These are phyloP conservation scores for Caenorhabditis sp. DNA, from an alignment of 2,888 invertebrate species.

Conservation along the genomic window DNA sequence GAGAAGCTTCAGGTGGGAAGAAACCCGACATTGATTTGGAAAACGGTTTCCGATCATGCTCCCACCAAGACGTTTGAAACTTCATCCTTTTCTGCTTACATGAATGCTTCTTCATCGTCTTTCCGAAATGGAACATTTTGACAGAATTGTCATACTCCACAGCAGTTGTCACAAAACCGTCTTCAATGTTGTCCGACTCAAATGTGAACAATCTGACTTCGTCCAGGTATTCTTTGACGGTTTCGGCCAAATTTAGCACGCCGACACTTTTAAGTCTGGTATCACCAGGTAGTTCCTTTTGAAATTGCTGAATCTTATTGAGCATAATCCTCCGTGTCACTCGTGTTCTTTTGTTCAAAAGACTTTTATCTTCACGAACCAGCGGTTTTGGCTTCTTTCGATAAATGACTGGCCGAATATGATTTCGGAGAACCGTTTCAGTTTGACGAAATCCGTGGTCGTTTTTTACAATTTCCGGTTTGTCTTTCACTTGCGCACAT, in stretches of 20 bases:
- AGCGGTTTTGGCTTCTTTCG: background rate
- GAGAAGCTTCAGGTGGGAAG: background rate
- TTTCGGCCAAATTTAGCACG: background rate
- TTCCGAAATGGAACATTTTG: conserved; percentile 32
- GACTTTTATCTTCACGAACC: background rate
- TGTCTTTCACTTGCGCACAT: no score
- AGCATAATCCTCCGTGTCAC: conserved; percentile 3
- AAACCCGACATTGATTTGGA: background rate
- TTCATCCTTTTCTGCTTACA: conserved; percentile 35
- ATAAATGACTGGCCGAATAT: background rate
- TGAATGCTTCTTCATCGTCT: conserved; percentile 31
- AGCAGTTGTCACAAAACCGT: conserved; percentile 5
- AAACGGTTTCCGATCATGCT: background rate
- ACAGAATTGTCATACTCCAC: conserved; percentile 30
- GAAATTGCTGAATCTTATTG: conserved; percentile 17
- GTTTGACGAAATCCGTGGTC: background rate
- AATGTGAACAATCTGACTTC: background rate
- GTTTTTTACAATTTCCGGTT: no score
- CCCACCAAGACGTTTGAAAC: conserved; percentile 30
- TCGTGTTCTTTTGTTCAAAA: conserved; percentile 11
- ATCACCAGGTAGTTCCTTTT: background rate
- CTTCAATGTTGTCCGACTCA: background rate
- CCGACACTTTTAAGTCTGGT: background rate
- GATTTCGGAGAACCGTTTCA: background rate
- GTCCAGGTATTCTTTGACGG: background rate